Percentiles rank a stretch among this genome's conserved stretches.
These are phyloP conservation scores for Amblyopsis hoosieri DNA, from an alignment of 2,797 vertebrate species.

Conservation along the genomic window DNA sequence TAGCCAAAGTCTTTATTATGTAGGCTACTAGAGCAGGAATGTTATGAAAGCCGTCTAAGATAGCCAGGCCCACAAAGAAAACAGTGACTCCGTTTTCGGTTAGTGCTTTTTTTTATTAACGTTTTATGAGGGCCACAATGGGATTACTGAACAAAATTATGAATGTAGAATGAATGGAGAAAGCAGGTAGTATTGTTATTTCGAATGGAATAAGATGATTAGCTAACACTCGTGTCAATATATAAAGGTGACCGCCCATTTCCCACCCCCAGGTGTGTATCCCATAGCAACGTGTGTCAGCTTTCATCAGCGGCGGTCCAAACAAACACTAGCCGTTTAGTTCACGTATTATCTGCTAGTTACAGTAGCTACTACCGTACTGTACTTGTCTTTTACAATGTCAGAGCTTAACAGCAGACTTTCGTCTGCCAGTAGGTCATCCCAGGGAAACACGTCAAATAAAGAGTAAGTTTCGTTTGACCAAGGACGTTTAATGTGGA, in stretches of 20 bases:
- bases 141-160: too few species aligned
- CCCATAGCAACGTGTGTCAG: constrained; percentile 68
- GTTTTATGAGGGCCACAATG: too few species aligned
- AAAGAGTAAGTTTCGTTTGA: constrained; percentile 71
- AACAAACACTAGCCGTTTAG: neutral
- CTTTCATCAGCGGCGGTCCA: constrained; percentile 18
- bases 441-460: constrained; percentile 58
- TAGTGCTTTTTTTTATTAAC: too few species aligned
- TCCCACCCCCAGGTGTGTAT: neutral
- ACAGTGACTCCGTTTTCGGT: too few species aligned
- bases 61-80: too few species aligned
- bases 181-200: neutral
- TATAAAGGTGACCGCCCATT: neutral
- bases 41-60: neutral
- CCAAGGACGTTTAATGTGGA: neutral
- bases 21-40: constrained; percentile 29
- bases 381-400: constrained; percentile 50
- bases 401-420: constrained; percentile 75
- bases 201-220: neutral
- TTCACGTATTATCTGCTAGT: neutral
- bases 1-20: too few species aligned
- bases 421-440: constrained; percentile 58
- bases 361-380: too few species aligned
- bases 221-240: neutral
- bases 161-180: neutral